Evolutionary conservation across 1,140 invertebrate genomes (phyloP), one percentile per base, ranked within the genome.

Genomic region (Berghia stephanieae): DNA sequence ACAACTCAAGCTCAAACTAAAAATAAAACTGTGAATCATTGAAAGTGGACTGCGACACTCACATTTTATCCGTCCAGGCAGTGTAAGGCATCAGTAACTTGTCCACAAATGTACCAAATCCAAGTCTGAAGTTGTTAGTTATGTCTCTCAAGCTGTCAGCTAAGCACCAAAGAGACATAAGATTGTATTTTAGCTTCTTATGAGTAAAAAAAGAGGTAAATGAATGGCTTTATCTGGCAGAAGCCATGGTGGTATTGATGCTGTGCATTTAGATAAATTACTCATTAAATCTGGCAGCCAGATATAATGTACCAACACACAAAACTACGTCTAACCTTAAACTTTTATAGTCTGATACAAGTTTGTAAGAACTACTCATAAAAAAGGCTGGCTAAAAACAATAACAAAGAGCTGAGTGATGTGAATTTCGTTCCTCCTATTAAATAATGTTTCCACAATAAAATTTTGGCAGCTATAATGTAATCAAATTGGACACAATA

Each of bases 81-180:
- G 94, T 95, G 88, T 97, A 99, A 31, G 98, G 98, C 95, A 98
- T 97, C 0, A 97, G 94, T 69, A 96, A 94, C 92, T 99, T 99
- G 88, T 99, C 98, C 0, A 99, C 97, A 91, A 99, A 99, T 55
- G 96, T 98, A 38, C 98, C 98, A 89, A 99, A 99, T 66, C 98
- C 98, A 43, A 99, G 87, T 67, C 93, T 92, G 89, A 99, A 99
- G 85, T 99, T 96, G 18, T 93, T 95, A 0, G 98, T 99, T 74
- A 99, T 92, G 27, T 92, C 92, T 75, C 89, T 88, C 93, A 97
- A 94, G 73, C 89, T 84, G 0, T 80, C 83, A 34, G 90, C 91
- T 91, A 83, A 63, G 90, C 10, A 87, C 60, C 74, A 46, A 76
- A 78, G 55, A 49, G 34, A 73, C 34, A 8, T 18, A n/a, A n/a